These are phyloP conservation scores for Pristiophorus japonicus DNA, from an alignment of 2,113 vertebrate genomes.

Conservation along the genomic window DNA sequence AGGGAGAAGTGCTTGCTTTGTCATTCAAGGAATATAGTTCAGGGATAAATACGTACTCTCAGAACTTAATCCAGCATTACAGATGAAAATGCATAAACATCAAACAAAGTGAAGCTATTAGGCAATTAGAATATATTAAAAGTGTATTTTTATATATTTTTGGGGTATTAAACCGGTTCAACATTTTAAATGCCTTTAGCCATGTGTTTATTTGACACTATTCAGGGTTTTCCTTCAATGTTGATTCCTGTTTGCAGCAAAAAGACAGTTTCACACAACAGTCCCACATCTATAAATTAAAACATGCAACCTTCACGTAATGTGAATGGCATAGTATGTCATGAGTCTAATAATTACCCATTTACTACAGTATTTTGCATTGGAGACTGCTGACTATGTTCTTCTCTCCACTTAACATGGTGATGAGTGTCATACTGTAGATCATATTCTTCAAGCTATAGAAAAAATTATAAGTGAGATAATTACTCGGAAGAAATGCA, in stretches of 20 bases:
- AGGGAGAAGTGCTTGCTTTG: not conserved
- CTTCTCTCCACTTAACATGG: not conserved
- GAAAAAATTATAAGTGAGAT: not conserved
- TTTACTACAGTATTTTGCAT: not conserved
- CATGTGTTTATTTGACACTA: not conserved
- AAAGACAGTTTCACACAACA: not conserved
- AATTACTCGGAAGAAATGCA: not conserved
- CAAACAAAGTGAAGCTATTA: not conserved
- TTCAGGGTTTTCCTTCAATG: not conserved
- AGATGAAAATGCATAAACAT: not conserved
- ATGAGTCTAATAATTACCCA: not conserved
- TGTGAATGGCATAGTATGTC: not conserved
- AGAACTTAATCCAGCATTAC: not conserved
- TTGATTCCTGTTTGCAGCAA: not conserved
- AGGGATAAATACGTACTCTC: not conserved
- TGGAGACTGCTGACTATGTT: not conserved
- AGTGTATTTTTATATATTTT: not conserved
- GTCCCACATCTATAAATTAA: not conserved
- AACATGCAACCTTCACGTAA: not conserved
- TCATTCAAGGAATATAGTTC: not conserved
- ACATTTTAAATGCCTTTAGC: not conserved
- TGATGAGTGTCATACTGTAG: not conserved
- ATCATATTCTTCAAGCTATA: not conserved
- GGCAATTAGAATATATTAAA: not conserved
- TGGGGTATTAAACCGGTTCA: not conserved